phyloP scores from a whole-genome alignment of 2,797 vertebrate species.

The Steatocranus sp. region DNA sequence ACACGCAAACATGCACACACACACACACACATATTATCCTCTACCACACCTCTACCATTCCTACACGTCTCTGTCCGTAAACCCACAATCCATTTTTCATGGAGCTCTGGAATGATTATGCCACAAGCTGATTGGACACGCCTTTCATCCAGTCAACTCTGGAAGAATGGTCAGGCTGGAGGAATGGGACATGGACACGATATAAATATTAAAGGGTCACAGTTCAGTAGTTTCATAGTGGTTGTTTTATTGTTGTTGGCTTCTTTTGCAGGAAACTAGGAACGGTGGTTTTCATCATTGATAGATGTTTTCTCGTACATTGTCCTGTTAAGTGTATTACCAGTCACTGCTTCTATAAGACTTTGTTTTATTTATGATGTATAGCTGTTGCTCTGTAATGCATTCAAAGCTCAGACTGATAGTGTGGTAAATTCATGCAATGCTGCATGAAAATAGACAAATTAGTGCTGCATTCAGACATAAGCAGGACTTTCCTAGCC shows the following conservation, averaged over 20 bases:
- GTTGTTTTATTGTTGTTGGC: background rate
- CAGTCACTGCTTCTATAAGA: background rate
- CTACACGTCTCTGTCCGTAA: conserved; percentile 18
- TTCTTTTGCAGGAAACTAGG: background rate
- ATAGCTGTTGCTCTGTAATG: background rate
- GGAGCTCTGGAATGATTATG: conserved; percentile 37
- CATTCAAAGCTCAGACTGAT: background rate
- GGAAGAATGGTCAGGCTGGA: background rate
- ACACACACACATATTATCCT: background rate
- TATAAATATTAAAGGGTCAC: background rate
- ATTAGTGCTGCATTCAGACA: background rate
- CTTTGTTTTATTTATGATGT: background rate
- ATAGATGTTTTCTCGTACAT: background rate
- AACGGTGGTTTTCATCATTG: background rate
- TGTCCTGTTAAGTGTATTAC: background rate
- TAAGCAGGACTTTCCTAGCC: background rate
- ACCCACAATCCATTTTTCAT: conserved; percentile 60
- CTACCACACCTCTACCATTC: background rate
- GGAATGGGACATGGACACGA: background rate
- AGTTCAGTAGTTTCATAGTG: background rate
- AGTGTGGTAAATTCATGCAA: background rate
- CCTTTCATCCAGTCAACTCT: conserved; percentile 20
- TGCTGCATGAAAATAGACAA: background rate
- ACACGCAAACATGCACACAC: background rate
- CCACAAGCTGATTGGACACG: conserved; percentile 46